These are phyloP conservation scores for Argya squamiceps DNA, from an alignment of 2,797 vertebrate genomes.

Conservation along the genomic window DNA sequence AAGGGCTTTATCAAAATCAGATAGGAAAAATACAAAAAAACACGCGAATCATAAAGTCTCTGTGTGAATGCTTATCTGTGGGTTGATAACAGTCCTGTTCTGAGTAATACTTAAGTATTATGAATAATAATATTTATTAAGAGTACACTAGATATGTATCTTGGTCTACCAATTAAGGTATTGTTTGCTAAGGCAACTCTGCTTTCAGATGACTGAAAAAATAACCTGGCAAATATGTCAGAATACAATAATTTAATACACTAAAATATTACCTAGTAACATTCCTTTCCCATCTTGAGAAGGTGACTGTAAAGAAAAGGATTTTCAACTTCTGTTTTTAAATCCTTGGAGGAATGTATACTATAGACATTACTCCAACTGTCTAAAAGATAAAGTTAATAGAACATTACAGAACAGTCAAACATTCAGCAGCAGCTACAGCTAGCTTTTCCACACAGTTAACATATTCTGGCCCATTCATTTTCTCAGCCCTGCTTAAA, in stretches of 20 bases:
- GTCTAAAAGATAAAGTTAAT: background rate
- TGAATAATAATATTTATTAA: background rate
- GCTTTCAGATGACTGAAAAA: background rate
- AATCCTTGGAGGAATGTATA: background rate
- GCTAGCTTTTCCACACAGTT: background rate
- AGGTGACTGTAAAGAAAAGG: background rate
- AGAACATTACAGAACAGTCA: background rate
- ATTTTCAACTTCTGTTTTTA: background rate
- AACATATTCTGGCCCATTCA: background rate
- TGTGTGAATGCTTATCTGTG: background rate
- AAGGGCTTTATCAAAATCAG: background rate
- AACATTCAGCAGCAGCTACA: background rate
- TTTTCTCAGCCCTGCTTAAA: background rate
- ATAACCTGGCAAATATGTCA: background rate
- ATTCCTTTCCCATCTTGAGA: background rate
- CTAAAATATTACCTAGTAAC: background rate
- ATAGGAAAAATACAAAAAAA: background rate
- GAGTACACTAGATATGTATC: background rate
- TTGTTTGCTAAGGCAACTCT: background rate
- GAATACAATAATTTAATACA: background rate
- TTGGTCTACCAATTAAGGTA: background rate
- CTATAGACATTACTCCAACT: background rate
- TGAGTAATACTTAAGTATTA: background rate
- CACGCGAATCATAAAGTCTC: background rate
- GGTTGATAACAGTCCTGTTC: background rate